Percentiles rank a stretch among this genome's conserved stretches.
phyloP scores from a whole-genome alignment of 2,797 vertebrate species.

The Cichlasoma orientale region DNA sequence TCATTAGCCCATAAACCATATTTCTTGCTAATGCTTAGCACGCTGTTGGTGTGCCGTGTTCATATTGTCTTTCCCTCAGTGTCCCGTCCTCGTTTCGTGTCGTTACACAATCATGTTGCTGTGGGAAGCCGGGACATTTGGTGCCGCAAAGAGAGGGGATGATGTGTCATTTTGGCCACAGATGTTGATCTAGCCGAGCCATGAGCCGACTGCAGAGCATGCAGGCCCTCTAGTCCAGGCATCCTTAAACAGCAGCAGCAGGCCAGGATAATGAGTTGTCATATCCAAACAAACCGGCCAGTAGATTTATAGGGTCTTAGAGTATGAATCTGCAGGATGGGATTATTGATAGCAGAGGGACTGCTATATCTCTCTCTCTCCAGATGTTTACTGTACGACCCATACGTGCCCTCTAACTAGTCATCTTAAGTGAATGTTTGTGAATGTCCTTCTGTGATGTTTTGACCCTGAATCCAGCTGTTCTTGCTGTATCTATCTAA shows the following conservation, averaged over 20 bases:
- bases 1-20: constrained; percentile 32
- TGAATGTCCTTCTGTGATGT: background rate
- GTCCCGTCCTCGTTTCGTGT: constrained; percentile 23
- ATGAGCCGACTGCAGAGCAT: constrained; percentile 56
- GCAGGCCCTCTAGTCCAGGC: constrained; percentile 54
- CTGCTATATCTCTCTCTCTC: background rate
- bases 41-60: constrained; percentile 1
- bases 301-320: constrained; percentile 13
- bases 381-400: constrained; percentile 5
- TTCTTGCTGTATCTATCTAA: background rate
- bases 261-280: constrained; percentile 55
- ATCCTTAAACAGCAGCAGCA: constrained; percentile 42
- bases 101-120: constrained; percentile 45
- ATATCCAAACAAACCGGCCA: constrained; percentile 32
- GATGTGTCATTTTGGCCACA: constrained; percentile 67
- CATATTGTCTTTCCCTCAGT: background rate
- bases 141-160: constrained; percentile 23
- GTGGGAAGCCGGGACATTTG: constrained; percentile 26
- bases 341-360: background rate
- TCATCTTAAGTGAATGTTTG: background rate
- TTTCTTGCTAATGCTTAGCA: constrained; percentile 16
- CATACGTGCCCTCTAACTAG: background rate
- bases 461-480: background rate
- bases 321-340: constrained; percentile 5
- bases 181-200: constrained; percentile 56